A percentile compares a stretch with the other conserved stretches of the same genome.
These are phyloP conservation scores for Cyprinus carpio DNA, from an alignment of 2,113 vertebrate genomes.

Conservation along the genomic window DNA sequence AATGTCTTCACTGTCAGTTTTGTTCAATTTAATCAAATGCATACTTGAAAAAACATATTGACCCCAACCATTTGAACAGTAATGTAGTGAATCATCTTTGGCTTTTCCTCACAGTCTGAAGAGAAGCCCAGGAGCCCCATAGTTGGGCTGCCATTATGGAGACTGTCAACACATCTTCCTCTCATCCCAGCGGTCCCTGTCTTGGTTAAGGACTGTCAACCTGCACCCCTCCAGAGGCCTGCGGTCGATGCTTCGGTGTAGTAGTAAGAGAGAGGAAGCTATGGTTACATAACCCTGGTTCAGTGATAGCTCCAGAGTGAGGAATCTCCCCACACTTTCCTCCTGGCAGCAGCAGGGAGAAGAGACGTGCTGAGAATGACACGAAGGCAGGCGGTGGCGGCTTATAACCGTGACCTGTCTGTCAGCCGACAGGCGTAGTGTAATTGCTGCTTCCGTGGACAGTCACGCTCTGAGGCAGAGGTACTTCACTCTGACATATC, in stretches of 20 bases:
- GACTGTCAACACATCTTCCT: not conserved
- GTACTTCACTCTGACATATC: not conserved
- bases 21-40: no score
- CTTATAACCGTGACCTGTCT: not conserved
- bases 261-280: not conserved
- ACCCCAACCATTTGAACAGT: not conserved
- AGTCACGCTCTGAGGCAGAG: not conserved
- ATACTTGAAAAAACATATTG: not conserved
- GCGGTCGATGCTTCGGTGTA: not conserved
- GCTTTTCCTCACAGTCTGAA: not conserved
- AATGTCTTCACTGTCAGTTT: no score
- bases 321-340: not conserved
- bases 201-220: not conserved
- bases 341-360: not conserved
- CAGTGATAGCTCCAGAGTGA: not conserved
- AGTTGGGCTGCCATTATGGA: not conserved
- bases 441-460: not conserved
- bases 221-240: not conserved
- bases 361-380: not conserved
- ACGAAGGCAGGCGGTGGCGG: not conserved
- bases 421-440: not conserved
- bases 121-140: not conserved
- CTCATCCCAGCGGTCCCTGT: not conserved
- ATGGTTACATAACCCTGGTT: not conserved
- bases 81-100: not conserved